Evolutionary conservation across 2,113 vertebrate genomes (phyloP), one percentile per base, ranked within the genome.

Genomic region (Mastomys natalensis): DNA sequence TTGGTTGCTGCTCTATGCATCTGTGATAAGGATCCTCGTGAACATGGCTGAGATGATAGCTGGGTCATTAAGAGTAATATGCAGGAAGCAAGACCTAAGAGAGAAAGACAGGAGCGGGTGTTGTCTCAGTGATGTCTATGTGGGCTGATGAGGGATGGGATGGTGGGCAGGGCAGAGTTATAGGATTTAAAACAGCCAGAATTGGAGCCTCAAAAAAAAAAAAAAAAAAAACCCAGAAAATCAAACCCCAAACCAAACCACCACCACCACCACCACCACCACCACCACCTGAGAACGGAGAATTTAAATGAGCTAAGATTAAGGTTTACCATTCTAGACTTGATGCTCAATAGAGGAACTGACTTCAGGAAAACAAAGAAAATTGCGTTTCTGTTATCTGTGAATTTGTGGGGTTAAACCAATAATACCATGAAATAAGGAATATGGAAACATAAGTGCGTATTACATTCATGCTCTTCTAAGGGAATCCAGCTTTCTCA

Each of bases 351-450:
- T 82, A 77, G 17, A 82, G 58, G 89, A 91, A 72, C 17, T 64
- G 51, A 43, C 37, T 87, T 78, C 15, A 95, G 74, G 64, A 93
- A 93, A 82, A 31, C 48, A n/a, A 94, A 51, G 6, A 86, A 88
- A 92, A 77, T 48, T 70, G 34, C 58, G 45, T 68, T 58, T 87
- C 22, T 94, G 12, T 66, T 51, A 21, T 22, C 5, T 48, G 45
- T 73, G 87, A n/a, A 5, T 85, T 90, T 68, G 21, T 94, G 62
- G 24, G 73, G 84, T 40, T 70, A 91, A 81, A 40, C 73, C 17
- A n/a, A 53, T 62, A 94, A 31, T 45, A 62, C 5, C 24, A 66
- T 5, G 5, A 64, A 22, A 43, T 16, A 85, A 74, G 21, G 40
- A n/a, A 62, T 62, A 2, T 86, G 24, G 58, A 90, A 64, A 4